Evolutionary conservation across 2,888 invertebrate species (phyloP), one percentile per base, ranked within the genome.

Genomic region (Leptinotarsa rubiginosa): DNA sequence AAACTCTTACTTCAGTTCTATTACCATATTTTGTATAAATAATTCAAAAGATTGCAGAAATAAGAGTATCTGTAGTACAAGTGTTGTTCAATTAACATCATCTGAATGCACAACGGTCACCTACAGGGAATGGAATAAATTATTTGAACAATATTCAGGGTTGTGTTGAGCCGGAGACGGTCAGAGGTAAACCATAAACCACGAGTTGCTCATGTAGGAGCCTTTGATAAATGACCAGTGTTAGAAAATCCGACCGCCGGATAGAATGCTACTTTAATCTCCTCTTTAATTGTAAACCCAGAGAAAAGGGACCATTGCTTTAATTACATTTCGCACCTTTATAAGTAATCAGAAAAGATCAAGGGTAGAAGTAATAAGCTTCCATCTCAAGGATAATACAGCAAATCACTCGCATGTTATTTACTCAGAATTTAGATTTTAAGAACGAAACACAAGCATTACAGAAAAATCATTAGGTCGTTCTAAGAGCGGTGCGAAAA

Each of bases 161-260:
- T 67, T 67, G 52, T 69, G 15, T 64, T 54, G 75, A 77, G 77
- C 80, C 80, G 75, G 80, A 81, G 82, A 81, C 79, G 83, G 82
- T 78, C 81, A 79, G 76, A 79, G 82, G 83, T 80, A 79, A 74
- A 76, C 83, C 83, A 74, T 82, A 83, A 84, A 82, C 85, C 84
- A 82, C 84, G 81, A 81, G 83, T 83, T 83, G 83, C 84, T 83
- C 83, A 76, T 82, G 80, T 78, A 74, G 76, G 31, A 76, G 73
- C 79, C 79, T 68, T 75, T 82, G 80, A 85, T 85, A 83, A 84
- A 85, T 85, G 82, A 81, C 80, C 81, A 78, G 81, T 81, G 80
- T 79, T 83, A 74, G 82, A 76, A 81, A 82, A 83, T 82, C 79
- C 82, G 78, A 80, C 78, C 75, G 70, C 77, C 75, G 72, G 74